Conservation (phyloP, 2,797 vertebrate species). For the Lophius americanus region DNA sequence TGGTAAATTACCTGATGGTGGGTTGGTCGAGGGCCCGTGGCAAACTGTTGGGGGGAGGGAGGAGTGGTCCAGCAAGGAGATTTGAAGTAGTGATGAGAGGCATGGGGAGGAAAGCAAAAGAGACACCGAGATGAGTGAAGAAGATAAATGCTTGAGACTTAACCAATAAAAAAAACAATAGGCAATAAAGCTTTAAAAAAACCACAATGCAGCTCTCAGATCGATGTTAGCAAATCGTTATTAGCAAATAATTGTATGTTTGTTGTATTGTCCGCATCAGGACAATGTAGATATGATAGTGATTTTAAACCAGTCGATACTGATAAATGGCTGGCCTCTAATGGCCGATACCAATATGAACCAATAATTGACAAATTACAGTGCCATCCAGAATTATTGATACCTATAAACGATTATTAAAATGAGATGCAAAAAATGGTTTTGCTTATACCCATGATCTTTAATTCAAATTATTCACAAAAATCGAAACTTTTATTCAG, state of each 20-base stretch:
- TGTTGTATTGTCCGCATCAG: neutral
- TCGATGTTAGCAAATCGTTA: neutral
- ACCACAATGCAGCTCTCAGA: slow-evolving; percentile 21
- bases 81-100: slow-evolving; percentile 87
- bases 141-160: slow-evolving; percentile 46
- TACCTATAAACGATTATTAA: too few species aligned
- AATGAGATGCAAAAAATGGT: too few species aligned
- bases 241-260: slow-evolving; percentile 12
- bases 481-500: too few species aligned
- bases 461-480: too few species aligned
- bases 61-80: slow-evolving; percentile 73
- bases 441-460: too few species aligned
- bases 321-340: too few species aligned
- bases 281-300: neutral
- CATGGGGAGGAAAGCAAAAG: slow-evolving; percentile 65
- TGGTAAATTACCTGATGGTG: slow-evolving; percentile 95
- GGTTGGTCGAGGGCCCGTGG: slow-evolving; percentile 96
- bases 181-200: slow-evolving; percentile 37
- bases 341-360: neutral
- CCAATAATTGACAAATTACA: neutral
- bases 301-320: too few species aligned
- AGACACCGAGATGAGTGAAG: slow-evolving; percentile 68
- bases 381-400: too few species aligned
- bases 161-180: slow-evolving; percentile 53
- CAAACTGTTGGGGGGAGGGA: slow-evolving; percentile 89